Percentiles rank a stretch among this genome's conserved stretches.
These are phyloP conservation scores for Laothoe populi DNA, from an alignment of 2,888 invertebrate species.

Conservation along the genomic window DNA sequence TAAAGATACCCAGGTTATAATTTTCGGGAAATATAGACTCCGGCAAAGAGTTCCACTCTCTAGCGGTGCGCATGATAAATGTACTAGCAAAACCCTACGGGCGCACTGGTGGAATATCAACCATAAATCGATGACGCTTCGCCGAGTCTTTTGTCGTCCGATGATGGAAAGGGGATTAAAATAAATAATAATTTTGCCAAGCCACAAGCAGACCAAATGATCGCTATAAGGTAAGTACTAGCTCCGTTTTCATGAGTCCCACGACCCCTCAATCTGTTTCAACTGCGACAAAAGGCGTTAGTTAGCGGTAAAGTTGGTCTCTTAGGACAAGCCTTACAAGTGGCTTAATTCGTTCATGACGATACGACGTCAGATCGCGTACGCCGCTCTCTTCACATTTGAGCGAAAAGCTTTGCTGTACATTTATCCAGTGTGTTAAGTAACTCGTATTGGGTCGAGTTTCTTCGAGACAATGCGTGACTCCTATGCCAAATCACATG, in stretches of 20 bases:
- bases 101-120: too few relatives aligned
- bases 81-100: too few relatives aligned
- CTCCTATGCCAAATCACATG: slow-evolving; percentile 6
- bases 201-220: neutral
- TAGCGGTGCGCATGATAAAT: too few relatives aligned
- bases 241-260: neutral
- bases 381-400: neutral
- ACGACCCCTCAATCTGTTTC: neutral
- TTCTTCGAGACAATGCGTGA: slow-evolving; percentile 11
- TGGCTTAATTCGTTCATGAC: neutral
- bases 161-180: too few relatives aligned
- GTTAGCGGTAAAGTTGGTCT: neutral
- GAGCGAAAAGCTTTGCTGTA: slow-evolving; percentile 16
- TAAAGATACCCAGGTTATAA: too few relatives aligned
- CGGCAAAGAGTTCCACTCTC: too few relatives aligned
- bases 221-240: neutral
- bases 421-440: slow-evolving; percentile 16
- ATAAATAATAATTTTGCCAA: too few relatives aligned
- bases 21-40: too few relatives aligned
- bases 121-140: too few relatives aligned
- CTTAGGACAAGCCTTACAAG: slow-evolving; percentile 2
- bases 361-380: neutral
- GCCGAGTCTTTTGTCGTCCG: too few relatives aligned
- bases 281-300: neutral
- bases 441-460: neutral